Base-by-base conservation (phyloP, 2,797 vertebrate species). In the Danionella dracula region DNA sequence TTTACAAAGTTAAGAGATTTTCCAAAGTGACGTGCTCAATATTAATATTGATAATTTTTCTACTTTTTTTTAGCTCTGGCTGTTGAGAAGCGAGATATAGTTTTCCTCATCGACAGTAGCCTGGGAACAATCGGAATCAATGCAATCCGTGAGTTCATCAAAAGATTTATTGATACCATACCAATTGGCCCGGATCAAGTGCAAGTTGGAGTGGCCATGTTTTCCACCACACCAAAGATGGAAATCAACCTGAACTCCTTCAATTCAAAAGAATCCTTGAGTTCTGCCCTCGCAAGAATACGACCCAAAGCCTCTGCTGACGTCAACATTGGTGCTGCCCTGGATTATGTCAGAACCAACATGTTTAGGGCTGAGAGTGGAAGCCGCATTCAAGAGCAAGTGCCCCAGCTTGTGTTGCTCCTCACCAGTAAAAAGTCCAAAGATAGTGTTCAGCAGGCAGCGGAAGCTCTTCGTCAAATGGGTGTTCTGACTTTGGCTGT, bases 101-200 rank as follows among this genome's bases (percentile, higher is more conserved):
- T 98, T 85, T 99, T 99, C 89, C 92, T 99, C 58, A 74, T 99
- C 82, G 97, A 99, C 81, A 92, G 91, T 76, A 92, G 92, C 40
- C 73, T 95, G 90, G 93, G 93, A 29, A 0, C 37, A 15, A 58
- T 63, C 15, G 17, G 75, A 44, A 84, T 96, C 85, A 84, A 80
- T 4, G 60, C 85, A 10, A 74, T 96, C 41, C 91, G 93, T 10
- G 90, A 92, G 40, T 96, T 96, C 66, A 82, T 98, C 80, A 78
- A 8, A 81, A 87, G 71, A 68, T 90, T 95, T 85, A 84, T 95
- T 54, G 87, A 89, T 56, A 78, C 17, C 70, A 87, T 94, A 84
- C 93, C 95, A 53, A 87, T 99, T 57, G 95, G 94, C 78, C 90
- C 87, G 1, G 85, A 95, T 49, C 77, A 87, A 2, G 89, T 97